Evolutionary conservation across 2,113 vertebrate species (phyloP).

Genomic region (Bufo gargarizans): DNA sequence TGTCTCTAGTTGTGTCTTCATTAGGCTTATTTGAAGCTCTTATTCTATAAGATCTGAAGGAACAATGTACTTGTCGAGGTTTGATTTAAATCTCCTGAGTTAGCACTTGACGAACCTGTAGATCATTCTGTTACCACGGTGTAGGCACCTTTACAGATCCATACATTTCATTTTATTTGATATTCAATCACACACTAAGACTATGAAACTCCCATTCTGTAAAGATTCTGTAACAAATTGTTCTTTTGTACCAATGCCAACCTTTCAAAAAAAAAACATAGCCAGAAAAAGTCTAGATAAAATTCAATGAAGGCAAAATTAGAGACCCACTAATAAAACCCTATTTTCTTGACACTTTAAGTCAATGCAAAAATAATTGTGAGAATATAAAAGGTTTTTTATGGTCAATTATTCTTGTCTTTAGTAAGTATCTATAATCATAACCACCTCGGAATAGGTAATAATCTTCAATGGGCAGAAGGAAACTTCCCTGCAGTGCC

Average conservation of each 20-base stretch:
- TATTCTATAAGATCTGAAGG: slow-evolving; percentile 25
- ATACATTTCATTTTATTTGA: slow-evolving; percentile 69
- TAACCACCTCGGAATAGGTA: slow-evolving; percentile 73
- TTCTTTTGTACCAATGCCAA: slow-evolving; percentile 67
- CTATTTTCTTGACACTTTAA: slow-evolving; percentile 76
- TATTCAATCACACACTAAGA: slow-evolving; percentile 64
- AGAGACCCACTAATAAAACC: slow-evolving; percentile 74
- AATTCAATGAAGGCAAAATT: slow-evolving; percentile 74
- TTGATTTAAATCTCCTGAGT: slow-evolving; percentile 52
- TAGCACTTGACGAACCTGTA: slow-evolving; percentile 48
- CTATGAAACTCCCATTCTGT: slow-evolving; percentile 62
- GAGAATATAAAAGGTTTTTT: slow-evolving; percentile 81
- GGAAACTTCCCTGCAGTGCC: slow-evolving; percentile 73
- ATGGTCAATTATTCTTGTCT: slow-evolving; percentile 84
- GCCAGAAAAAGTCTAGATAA: slow-evolving; percentile 59
- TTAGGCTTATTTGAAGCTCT: slow-evolving; percentile 28
- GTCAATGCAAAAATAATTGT: slow-evolving; percentile 87
- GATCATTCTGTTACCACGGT: slow-evolving; percentile 35
- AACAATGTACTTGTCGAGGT: slow-evolving; percentile 32
- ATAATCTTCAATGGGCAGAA: slow-evolving; percentile 72
- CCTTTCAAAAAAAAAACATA: slow-evolving; percentile 68
- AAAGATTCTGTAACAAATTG: slow-evolving; percentile 67
- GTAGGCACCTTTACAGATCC: slow-evolving; percentile 53
- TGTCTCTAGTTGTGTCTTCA: slow-evolving; percentile 3
- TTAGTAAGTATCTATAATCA: slow-evolving; percentile 79